Conservation (phyloP, 64 coral and sea anemone genomes). For the Montipora sp. region DNA sequence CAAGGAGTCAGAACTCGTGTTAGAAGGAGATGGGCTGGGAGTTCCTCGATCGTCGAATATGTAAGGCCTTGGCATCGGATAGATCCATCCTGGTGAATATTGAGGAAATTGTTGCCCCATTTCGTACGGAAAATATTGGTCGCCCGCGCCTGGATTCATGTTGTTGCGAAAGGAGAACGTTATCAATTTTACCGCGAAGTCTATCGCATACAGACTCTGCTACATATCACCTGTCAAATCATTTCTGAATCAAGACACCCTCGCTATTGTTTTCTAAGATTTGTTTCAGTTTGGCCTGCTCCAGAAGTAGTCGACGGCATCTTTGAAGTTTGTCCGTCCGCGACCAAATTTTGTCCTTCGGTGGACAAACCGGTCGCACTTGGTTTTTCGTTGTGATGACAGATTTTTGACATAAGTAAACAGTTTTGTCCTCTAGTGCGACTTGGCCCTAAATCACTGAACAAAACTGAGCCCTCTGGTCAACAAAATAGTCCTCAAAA, state of each 20-base stretch:
- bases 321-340: neutral
- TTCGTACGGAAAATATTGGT: neutral
- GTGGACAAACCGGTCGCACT: slow-evolving; percentile 46
- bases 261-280: slow-evolving; percentile 9
- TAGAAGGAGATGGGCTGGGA: too few relatives aligned
- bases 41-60: too few relatives aligned
- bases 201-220: slow-evolving; percentile 6
- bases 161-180: slow-evolving; percentile 21
- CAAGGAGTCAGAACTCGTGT: too few relatives aligned
- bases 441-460: slow-evolving; percentile 5
- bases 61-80: neutral
- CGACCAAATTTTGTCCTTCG: slow-evolving; percentile 10
- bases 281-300: slow-evolving; percentile 13
- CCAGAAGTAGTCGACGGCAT: slow-evolving; percentile 8
- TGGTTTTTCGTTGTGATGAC: slow-evolving; percentile 58
- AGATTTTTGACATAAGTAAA: slow-evolving; percentile 47
- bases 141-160: slow-evolving; percentile 20
- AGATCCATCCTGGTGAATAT: slow-evolving; percentile 22
- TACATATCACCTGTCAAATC: slow-evolving; percentile 32
- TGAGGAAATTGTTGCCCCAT: neutral
- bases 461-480: too few relatives aligned
- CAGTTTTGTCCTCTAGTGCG: slow-evolving; percentile 37
- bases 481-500: too few relatives aligned
- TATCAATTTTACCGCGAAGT: neutral
- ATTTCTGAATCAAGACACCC: slow-evolving; percentile 17